Evolutionary conservation across 1,140 invertebrate genomes (phyloP).

Genomic region (Drosophila parvula): DNA sequence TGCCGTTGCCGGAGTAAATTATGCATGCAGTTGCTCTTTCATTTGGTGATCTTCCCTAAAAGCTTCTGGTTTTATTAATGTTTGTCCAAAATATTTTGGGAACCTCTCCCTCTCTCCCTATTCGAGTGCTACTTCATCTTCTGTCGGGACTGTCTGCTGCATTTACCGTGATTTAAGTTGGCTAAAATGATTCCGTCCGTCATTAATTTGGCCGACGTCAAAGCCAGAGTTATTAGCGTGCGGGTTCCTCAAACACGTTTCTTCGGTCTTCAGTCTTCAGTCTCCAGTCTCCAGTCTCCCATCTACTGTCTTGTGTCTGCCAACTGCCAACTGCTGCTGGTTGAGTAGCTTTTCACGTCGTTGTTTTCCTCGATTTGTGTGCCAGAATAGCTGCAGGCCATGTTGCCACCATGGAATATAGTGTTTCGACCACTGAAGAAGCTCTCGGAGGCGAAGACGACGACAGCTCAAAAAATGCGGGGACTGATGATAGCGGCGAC

Average conservation of each 20-base stretch:
- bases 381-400: slow-evolving; percentile 66
- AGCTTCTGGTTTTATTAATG: slow-evolving; percentile 76
- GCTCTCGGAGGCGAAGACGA: slow-evolving; percentile 54
- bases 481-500: slow-evolving; percentile 44
- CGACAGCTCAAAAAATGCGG: slow-evolving; percentile 39
- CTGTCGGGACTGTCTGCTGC: slow-evolving; percentile 20
- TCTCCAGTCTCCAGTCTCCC: neutral
- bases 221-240: slow-evolving; percentile 78
- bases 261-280: slow-evolving; percentile 14
- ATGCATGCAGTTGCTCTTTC: slow-evolving; percentile 65
- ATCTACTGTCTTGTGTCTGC: neutral
- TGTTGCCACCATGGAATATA: slow-evolving; percentile 47
- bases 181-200: slow-evolving; percentile 78
- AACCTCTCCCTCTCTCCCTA: slow-evolving; percentile 33
- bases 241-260: slow-evolving; percentile 74
- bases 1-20: slow-evolving; percentile 67
- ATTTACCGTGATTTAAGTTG: slow-evolving; percentile 67
- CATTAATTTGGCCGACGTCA: slow-evolving; percentile 75
- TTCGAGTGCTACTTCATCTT: slow-evolving; percentile 37
- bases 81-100: slow-evolving; percentile 74
- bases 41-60: slow-evolving; percentile 48
- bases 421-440: slow-evolving; percentile 63
- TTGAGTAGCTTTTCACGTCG: slow-evolving; percentile 48
- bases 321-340: slow-evolving; percentile 19
- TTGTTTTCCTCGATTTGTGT: slow-evolving; percentile 35